Conservation (phyloP, 1,140 invertebrate species). For the Olivierus martensii region DNA sequence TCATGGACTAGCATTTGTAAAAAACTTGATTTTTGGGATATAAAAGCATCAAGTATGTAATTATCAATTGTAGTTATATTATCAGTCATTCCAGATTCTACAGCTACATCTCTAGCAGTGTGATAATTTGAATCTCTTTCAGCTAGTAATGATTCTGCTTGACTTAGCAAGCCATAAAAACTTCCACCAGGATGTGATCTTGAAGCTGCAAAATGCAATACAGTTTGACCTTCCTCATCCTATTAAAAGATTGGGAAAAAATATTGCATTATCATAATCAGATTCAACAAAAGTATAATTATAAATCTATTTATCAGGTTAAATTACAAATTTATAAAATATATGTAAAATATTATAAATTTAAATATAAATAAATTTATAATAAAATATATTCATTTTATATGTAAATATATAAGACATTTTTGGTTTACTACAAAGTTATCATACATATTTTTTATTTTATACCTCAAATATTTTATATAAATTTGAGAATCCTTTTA, state of each 20-base stretch:
- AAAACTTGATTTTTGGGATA: constrained; percentile 2
- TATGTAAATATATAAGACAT: too few species aligned
- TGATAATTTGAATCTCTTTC: constrained; percentile 63
- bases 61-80: constrained; percentile 65
- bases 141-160: constrained; percentile 54
- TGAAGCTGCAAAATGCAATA: constrained; percentile 73
- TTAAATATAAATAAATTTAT: too few species aligned
- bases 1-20: constrained; percentile 54
- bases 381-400: too few species aligned
- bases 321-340: too few species aligned
- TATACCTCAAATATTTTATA: too few species aligned
- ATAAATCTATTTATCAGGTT: too few species aligned
- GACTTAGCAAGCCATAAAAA: constrained; percentile 56
- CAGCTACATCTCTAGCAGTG: constrained; percentile 71
- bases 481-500: too few species aligned
- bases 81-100: constrained; percentile 54
- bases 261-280: too few species aligned
- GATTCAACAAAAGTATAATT: too few species aligned
- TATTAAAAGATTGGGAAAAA: constrained; percentile 26
- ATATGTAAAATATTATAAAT: too few species aligned
- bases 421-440: too few species aligned
- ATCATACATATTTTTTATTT: too few species aligned
- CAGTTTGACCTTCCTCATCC: constrained; percentile 75
- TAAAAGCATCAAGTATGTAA: constrained; percentile 16
- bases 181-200: constrained; percentile 57